Base-by-base conservation (phyloP, 2,797 vertebrate genomes). In the Xenopus petersii region DNA sequence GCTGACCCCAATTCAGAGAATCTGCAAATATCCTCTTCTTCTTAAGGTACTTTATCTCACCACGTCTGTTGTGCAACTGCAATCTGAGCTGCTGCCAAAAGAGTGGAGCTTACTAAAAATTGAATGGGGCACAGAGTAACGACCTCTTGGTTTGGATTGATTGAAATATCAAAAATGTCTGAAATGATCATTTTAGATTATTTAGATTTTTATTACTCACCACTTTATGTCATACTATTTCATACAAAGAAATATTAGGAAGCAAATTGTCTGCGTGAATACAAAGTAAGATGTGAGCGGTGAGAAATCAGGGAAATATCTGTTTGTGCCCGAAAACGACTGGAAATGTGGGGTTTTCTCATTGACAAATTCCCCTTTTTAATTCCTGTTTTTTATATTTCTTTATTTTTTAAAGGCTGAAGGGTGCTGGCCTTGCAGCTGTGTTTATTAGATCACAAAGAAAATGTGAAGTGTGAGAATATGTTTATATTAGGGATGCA, bases 21-120 rank as follows among this genome's bases (percentile, higher is more conserved):
- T 99, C 87, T 99, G 98, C 94, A 99, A 99, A 86, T 99, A 99
- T 58, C 98, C 98, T 3, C 94, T 99, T 62, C 92, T 99, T 61
- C 92, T 99, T 24, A 99, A 97, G 96, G 98, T 99, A 91, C 86
- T 74, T 62, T 24, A 0, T 59, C 68, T 12, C 59, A 81, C 0
- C 3, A 12, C 12, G 49, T 15, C 15, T 51, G 4, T 49, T 49
- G 10, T 13, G 10, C 3, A 51, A 51, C 49, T 15, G 49, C 9
- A 7, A 51, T 7, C 49, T 51, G 49, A 51, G 15, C 15, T 51
- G 3, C 11, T 51, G 1, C 15, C 11, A 51, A 12, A 51, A 51
- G 49, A 7, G 3, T 51, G 49, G 15, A 2, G 1, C 15, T 51
- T 13, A 51, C 17, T 2, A 56, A 10, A 56, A 17, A 56, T 6